These are phyloP conservation scores for Conchocele bisecta DNA, from an alignment of 2,888 invertebrate species.

Conservation along the genomic window DNA sequence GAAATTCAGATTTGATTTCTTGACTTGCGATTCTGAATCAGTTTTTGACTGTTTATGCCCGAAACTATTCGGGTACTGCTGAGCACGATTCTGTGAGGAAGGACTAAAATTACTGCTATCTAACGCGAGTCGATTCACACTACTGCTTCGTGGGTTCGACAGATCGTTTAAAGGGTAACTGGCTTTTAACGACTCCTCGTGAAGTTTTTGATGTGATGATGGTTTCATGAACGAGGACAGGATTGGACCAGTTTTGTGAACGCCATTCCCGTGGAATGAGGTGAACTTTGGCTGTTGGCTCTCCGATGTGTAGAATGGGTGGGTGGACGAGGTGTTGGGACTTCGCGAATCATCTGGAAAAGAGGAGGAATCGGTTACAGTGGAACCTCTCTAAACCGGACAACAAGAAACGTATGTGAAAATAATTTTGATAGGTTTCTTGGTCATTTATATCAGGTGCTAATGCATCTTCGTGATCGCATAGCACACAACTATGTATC, in stretches of 20 bases:
- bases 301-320: conserved; percentile 58
- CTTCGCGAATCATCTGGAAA: conserved; percentile 55
- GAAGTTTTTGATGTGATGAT: conserved; percentile 16
- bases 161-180: conserved; percentile 52
- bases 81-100: conserved; percentile 13
- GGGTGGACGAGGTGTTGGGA: conserved; percentile 51
- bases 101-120: conserved; percentile 23
- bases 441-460: no score
- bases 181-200: conserved; percentile 20
- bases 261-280: conserved; percentile 54
- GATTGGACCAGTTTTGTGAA: conserved; percentile 51
- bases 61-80: conserved; percentile 21
- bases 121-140: conserved; percentile 29
- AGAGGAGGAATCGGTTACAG: no score
- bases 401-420: no score
- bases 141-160: conserved; percentile 46
- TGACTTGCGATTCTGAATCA: conserved; percentile 41
- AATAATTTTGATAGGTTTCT: no score
- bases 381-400: no score
- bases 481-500: no score
- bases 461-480: no score
- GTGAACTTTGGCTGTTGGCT: conserved; percentile 53
- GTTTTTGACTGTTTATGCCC: conserved; percentile 19
- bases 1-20: conserved; percentile 52
- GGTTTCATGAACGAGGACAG: conserved; percentile 47